A percentile compares a stretch with the other conserved stretches of the same genome.
phyloP scores from a whole-genome alignment of 2,797 vertebrate genomes.

The Gallinago solitaria region DNA sequence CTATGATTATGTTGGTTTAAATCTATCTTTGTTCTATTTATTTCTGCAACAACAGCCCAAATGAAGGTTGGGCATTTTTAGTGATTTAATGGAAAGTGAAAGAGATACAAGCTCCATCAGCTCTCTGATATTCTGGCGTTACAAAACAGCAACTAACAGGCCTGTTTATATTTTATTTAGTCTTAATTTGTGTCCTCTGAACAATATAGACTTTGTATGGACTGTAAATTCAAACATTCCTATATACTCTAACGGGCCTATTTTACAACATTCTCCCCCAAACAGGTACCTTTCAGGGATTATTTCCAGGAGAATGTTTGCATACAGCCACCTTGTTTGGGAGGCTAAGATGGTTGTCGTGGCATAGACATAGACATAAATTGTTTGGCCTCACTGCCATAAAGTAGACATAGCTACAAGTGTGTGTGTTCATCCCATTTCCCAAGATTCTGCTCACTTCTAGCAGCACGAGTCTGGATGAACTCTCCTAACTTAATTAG shows the following conservation, averaged over 20 bases:
- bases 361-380: not conserved
- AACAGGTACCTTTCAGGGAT: not conserved
- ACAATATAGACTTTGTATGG: not conserved
- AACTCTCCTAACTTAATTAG: not conserved
- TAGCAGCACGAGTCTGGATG: not conserved
- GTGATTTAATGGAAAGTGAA: not conserved
- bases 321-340: not conserved
- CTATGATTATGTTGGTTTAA: not conserved
- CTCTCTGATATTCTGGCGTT: not conserved
- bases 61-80: slow-evolving; percentile 8
- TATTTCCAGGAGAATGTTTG: not conserved
- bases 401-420: not conserved
- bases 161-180: not conserved
- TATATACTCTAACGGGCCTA: not conserved
- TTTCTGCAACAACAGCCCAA: slow-evolving; percentile 5
- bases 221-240: not conserved
- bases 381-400: not conserved
- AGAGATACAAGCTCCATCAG: not conserved
- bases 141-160: not conserved
- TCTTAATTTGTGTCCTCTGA: not conserved
- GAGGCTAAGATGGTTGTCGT: not conserved
- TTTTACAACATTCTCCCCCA: not conserved
- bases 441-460: not conserved
- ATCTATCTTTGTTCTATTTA: slow-evolving; percentile 9
- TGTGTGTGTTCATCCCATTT: not conserved